A percentile compares a stretch with the other conserved stretches of the same genome.
phyloP scores from a whole-genome alignment of 1,140 invertebrate genomes.

The Magallana angulata region DNA sequence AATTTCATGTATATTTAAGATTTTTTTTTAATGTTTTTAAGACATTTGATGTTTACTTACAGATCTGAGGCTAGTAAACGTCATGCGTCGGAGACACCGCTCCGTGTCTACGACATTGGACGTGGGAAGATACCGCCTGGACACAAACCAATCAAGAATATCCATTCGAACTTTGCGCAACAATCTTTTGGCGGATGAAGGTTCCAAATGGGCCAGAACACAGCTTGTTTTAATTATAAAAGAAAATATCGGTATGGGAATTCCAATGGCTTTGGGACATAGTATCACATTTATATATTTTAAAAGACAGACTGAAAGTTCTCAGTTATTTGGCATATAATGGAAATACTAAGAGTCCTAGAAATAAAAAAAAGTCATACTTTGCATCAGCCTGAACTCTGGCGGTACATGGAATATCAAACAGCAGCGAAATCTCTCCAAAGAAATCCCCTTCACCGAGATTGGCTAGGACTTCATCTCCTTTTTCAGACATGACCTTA shows the following conservation, averaged over 20 bases:
- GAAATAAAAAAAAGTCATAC: not conserved
- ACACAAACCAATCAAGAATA: slow-evolving; percentile 56
- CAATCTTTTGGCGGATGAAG: slow-evolving; percentile 11
- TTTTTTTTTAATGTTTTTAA: too few relatives aligned
- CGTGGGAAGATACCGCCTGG: slow-evolving; percentile 48
- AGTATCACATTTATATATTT: not conserved
- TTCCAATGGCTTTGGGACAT: too few relatives aligned
- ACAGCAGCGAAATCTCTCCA: slow-evolving; percentile 55
- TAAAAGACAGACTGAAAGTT: too few relatives aligned
- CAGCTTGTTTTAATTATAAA: not conserved
- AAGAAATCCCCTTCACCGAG: slow-evolving; percentile 49
- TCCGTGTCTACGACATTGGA: slow-evolving; percentile 40
- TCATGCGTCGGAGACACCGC: slow-evolving; percentile 46
- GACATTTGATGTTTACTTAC: not conserved
- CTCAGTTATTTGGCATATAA: too few relatives aligned
- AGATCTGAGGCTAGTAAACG: not conserved
- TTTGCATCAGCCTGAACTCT: slow-evolving; percentile 45
- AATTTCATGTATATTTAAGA: not conserved
- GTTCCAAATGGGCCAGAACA: slow-evolving; percentile 35
- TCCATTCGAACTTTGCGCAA: slow-evolving; percentile 46
- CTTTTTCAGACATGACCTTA: slow-evolving; percentile 42
- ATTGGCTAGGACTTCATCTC: slow-evolving; percentile 47
- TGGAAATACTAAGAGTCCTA: too few relatives aligned
- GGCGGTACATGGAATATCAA: slow-evolving; percentile 49
- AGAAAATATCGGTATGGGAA: too few relatives aligned